Percentiles rank a stretch among this genome's conserved stretches.
Evolutionary conservation across 2,797 vertebrate species (phyloP).

Genomic region (Loriculus beryllinus): DNA sequence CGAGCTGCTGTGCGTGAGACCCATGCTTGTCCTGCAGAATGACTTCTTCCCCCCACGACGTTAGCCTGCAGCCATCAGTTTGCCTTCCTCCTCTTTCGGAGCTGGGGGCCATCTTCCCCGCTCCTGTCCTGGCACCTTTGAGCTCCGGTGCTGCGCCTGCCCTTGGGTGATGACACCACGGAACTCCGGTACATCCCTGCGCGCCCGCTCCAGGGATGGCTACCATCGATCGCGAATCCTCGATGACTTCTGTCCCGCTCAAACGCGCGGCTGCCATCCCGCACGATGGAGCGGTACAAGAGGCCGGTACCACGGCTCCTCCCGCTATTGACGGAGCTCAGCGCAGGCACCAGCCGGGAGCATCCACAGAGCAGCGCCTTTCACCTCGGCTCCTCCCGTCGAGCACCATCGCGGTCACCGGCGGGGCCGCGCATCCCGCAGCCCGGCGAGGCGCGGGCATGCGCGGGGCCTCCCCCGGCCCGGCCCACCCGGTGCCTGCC

Average conservation of each 20-base stretch:
- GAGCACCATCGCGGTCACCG: background rate
- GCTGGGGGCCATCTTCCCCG: rapidly evolving
- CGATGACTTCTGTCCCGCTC: background rate
- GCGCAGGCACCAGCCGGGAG: background rate
- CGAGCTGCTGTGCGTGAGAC: rapidly evolving
- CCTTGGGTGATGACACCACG: rapidly evolving
- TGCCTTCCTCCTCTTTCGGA: background rate
- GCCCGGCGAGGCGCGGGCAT: background rate
- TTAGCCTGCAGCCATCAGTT: background rate
- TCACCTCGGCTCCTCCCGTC: rapidly evolving
- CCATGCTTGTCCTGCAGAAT: background rate
- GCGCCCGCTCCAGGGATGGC: background rate
- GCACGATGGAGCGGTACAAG: background rate
- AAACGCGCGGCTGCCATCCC: rapidly evolving
- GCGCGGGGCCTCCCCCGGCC: slow-evolving; percentile 2
- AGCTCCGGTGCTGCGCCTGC: rapidly evolving
- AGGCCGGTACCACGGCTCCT: rapidly evolving
- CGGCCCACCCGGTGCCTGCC: background rate
- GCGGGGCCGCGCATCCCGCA: background rate
- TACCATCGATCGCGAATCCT: rapidly evolving
- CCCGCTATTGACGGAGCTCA: background rate
- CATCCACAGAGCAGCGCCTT: rapidly evolving
- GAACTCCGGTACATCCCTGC: rapidly evolving
- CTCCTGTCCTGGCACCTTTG: rapidly evolving
- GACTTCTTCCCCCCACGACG: rapidly evolving